Conservation (phyloP, 2,888 invertebrate species). For the Ectropis crepuscularia region DNA sequence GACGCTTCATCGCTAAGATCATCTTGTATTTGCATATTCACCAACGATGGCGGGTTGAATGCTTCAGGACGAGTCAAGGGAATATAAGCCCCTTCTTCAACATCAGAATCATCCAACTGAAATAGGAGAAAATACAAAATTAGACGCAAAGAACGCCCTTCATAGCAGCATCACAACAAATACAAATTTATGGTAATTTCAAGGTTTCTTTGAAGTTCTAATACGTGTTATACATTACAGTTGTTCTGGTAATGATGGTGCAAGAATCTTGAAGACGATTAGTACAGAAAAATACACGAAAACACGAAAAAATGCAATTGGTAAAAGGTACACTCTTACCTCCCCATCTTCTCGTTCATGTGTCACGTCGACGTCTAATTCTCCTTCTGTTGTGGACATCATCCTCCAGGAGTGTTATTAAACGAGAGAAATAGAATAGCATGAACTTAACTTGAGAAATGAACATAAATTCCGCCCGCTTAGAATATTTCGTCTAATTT, state of each 20-base stretch:
- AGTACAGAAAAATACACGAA: background rate
- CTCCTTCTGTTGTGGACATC: conserved; percentile 86
- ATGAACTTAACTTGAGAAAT: conserved; percentile 64
- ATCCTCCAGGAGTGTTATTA: conserved; percentile 54
- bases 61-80: conserved; percentile 84
- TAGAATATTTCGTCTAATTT: conserved; percentile 47
- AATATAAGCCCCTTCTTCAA: conserved; percentile 82
- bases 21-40: conserved; percentile 84
- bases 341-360: conserved; percentile 88
- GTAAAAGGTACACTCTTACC: conserved; percentile 76
- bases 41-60: conserved; percentile 78
- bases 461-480: conserved; percentile 44
- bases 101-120: conserved; percentile 80
- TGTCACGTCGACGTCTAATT: conserved; percentile 83
- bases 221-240: background rate
- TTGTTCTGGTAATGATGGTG: background rate
- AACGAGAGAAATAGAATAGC: conserved; percentile 55
- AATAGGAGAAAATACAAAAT: conserved; percentile 41
- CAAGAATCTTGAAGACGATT: background rate
- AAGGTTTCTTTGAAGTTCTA: background rate
- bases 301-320: conserved; percentile 13
- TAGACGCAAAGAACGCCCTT: conserved; percentile 25
- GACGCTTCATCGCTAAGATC: conserved; percentile 85
- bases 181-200: conserved; percentile 14
- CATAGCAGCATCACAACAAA: conserved; percentile 19